Base-by-base conservation (phyloP, 2,888 invertebrate genomes). In the Girardia tigrina region DNA sequence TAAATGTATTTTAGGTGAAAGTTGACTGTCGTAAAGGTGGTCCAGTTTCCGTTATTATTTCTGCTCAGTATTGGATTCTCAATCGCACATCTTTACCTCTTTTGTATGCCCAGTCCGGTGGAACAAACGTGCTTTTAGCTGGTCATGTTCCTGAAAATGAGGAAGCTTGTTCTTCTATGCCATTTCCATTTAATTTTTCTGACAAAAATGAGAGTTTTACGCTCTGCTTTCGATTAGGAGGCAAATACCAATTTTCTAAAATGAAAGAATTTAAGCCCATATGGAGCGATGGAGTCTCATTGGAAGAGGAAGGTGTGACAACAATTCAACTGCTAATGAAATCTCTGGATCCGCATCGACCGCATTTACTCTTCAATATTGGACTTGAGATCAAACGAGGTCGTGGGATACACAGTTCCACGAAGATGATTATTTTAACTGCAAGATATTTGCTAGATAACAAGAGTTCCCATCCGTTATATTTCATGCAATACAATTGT, bases 121-220 rank as follows among this genome's bases (percentile, higher is more conserved):
- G 79, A 73, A 80, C 80, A 27, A 79, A 89, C 80, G 83, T 84
- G 69, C 36, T 36, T 8, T 82, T 85, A 0, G 85, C 86, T 0
- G 95, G 94, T 0, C 95, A 95, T 86, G 91, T 90, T 83, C 89
- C 89, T 77, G 97, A 97, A 84, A 92, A 97, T 83, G 97, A 98
- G 86, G 88, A 90, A 80, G 95, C 94, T 14, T 88, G 94, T 79
- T 91, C 92, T 88, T 90, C 93, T 75, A 89, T 90, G 73, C 97
- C 97, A 6, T 87, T 97, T 75, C 88, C 95, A 80, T 97, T 97
- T 86, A 91, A 92, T 74, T 93, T 93, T 84, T 89, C 91, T 1
- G 94, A 94, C 84, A 89, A 89, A 42, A 94, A 93, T 82, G 90
- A 90, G 28, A 89, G 91, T 0, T 69, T 71, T 28, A 72, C 72